Evolutionary conservation across 2,888 invertebrate species (phyloP).

Genomic region (Ectemnius cavifrons): DNA sequence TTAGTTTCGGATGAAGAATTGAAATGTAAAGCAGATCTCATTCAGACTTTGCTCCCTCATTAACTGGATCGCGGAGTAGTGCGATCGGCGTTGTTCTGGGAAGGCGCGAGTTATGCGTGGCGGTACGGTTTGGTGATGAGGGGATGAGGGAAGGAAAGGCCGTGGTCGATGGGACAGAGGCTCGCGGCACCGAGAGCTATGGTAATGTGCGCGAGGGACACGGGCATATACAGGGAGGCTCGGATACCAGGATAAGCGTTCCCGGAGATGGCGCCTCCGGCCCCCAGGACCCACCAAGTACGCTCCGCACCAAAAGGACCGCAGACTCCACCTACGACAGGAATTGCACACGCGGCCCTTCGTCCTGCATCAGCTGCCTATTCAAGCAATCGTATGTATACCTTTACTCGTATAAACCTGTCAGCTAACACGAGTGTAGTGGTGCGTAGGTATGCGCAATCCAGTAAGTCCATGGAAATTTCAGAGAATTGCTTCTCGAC

Average conservation of each 20-base stretch:
- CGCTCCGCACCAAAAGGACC: conserved; percentile 63
- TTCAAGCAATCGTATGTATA: background rate
- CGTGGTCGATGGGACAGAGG: conserved; percentile 18
- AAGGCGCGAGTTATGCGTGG: conserved; percentile 31
- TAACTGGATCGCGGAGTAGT: no score
- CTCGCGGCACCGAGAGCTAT: conserved; percentile 65
- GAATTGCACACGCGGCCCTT: conserved; percentile 1
- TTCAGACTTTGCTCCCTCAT: no score
- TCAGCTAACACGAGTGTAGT: background rate
- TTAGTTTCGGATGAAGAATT: no score
- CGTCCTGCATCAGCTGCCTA: no score
- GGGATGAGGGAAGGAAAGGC: conserved; percentile 44
- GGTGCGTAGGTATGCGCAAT: background rate
- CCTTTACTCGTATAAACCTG: background rate
- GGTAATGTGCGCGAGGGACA: conserved; percentile 72
- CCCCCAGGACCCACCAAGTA: conserved; percentile 61
- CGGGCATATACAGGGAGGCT: conserved; percentile 50
- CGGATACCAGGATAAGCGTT: conserved; percentile 71
- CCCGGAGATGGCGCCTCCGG: conserved; percentile 75
- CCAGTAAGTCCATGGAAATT: conserved; percentile 20
- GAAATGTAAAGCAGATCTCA: no score
- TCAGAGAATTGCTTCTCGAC: conserved; percentile 20
- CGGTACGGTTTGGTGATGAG: background rate
- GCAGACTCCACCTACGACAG: conserved; percentile 29
- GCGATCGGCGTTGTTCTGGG: conserved; percentile 5